phyloP scores from a whole-genome alignment of 23 tunicate species.

The Aplidium turbinatum region DNA sequence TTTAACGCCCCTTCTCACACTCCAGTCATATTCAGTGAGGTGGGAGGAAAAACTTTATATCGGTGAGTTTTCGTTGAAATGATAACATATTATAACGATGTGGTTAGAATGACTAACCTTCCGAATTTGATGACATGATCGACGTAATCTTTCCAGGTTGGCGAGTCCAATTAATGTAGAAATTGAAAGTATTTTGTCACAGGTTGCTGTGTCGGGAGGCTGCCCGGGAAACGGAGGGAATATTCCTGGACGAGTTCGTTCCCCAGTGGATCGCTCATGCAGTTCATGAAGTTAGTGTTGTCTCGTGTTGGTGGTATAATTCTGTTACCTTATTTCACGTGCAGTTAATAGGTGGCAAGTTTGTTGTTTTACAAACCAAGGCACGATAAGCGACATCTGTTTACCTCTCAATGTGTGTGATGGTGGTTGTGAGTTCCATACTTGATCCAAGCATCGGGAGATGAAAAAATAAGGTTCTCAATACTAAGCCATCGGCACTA shows the following conservation, averaged over 20 bases:
- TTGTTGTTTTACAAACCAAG: no score
- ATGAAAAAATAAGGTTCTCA: no score
- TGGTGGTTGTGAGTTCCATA: no score
- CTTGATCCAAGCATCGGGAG: no score
- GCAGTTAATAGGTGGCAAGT: no score
- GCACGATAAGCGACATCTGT: no score
- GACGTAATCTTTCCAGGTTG: no score
- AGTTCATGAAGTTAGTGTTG: constrained; percentile 56
- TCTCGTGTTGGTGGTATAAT: neutral
- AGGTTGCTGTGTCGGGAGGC: constrained; percentile 67
- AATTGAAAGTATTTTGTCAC: neutral
- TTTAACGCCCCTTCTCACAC: constrained; percentile 84
- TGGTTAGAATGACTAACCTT: no score
- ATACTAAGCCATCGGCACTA: no score
- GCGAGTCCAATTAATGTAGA: no score
- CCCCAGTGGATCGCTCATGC: constrained; percentile 92
- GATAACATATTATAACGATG: neutral
- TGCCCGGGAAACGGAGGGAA: constrained; percentile 65
- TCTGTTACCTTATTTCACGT: neutral
- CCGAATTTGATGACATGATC: no score
- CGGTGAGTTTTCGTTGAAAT: constrained; percentile 25
- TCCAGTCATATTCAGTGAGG: constrained; percentile 84
- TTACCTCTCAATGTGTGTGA: no score
- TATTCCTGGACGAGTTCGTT: constrained; percentile 59
- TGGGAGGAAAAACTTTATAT: constrained; percentile 72